Evolutionary conservation across 1,140 invertebrate genomes (phyloP), one percentile per base, ranked within the genome.

Genomic region (Drosophila tsacasi): DNA sequence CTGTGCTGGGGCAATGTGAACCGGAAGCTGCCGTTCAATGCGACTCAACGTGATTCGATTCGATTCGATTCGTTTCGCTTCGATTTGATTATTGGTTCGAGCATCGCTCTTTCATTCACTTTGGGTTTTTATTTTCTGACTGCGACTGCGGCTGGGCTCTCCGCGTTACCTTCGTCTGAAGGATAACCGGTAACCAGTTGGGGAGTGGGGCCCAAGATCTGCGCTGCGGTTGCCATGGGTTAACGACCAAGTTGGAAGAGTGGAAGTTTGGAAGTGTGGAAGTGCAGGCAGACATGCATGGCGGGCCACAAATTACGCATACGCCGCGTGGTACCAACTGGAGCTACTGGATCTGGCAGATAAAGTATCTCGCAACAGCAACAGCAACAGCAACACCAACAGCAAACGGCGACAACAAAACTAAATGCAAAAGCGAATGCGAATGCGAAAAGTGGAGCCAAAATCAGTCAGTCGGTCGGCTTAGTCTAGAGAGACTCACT

Each of bases 281-380:
- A 73, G 72, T 64, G 74, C 74, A 77, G 65, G 55, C 64, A 79
- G 83, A 89, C 72, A 81, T 89, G 83, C 84, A 89, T 89, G 83
- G 84, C 58, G 76, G 76, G 83, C 72, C 87, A 83, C 81, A 87
- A 89, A 89, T 89, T 89, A 89, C 85, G 78, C 84, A 89, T 89
- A 89, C 85, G 85, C 77, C 60, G 55, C 59, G 50, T 89, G 46
- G 72, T 80, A 72, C 83, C 46, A 65, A 63, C 40, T 62, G 37
- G 55, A 69, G 62, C 40, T 57, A 61, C 60, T 66, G 47, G 50
- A 52, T 47, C 42, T 54, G 42, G 23, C 30, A 87, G 79, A 87
- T 87, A 89, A 75, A 78, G 65, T 87, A 87, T 84, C 81, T 87
- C 62, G 63, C 44, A 57, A 57, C 35, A 55, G 52, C 49, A 27